Evolutionary conservation across 2,797 vertebrate genomes (phyloP), one percentile per base, ranked within the genome.

Genomic region (Ptychobarbus kaznakovi): DNA sequence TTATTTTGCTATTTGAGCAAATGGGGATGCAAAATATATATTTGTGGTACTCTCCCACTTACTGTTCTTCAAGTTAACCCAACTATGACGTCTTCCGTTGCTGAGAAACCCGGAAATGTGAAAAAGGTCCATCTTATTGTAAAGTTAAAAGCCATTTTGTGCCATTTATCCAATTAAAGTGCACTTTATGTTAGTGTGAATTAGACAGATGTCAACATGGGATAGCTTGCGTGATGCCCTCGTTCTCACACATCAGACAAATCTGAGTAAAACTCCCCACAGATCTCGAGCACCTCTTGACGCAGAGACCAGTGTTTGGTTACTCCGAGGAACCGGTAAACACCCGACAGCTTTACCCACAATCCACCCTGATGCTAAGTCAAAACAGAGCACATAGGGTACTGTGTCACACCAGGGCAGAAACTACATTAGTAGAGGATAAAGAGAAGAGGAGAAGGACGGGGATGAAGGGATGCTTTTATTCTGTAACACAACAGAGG

Each of bases 321-420:
- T 86, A 89, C 87, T 84, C 88, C 77, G 87, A 88, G 86, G 89
- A 85, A 82, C 86, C 84, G 58, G 89, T 90, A 90, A 92, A 91
- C 88, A 91, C 81, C 80, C 3, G 72, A 76, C 86, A 86, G 18
- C 11, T 82, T 81, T 49, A 66, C 56, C 63, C 83, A 89, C 86
- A 87, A 53, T 84, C 46, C 74, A 35, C 78, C 49, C 68, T 63
- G 53, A 78, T 81, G 35, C 61, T 84, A 42, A 51, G 83, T 88
- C 84, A 93, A 91, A 92, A 90, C 90, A 92, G 90, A 91, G 90
- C 91, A 90, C 91, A 80, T 88, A 93, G 91, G 92, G 85, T 92
- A 88, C 91, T 87, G 90, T 92, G 90, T 90, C 92, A 90, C 91
- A 92, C 81, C 86, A 88, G 84, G 88, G 92, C 89, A 81, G 76